Evolutionary conservation across 2,888 invertebrate species (phyloP), one percentile per base, ranked within the genome.

Genomic region (Odontocerum albicorne): DNA sequence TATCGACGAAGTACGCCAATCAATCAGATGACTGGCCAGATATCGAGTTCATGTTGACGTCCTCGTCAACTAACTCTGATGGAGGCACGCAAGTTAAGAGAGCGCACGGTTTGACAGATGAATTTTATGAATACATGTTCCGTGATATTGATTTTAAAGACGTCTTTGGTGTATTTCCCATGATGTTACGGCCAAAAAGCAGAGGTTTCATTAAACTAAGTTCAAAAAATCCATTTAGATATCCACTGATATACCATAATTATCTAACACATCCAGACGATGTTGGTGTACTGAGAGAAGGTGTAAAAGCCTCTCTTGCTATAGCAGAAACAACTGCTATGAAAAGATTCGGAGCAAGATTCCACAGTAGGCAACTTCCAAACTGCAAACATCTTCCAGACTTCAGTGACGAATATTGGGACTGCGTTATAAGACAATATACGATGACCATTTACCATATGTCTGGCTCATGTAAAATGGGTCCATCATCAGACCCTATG

Each of bases 211-310:
- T 97, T 1, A 88, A 86, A 62, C 70, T 95, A 1, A 79, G 80
- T 39, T 82, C 85, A 0, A 82, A 78, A 43, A 83, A 90, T 70
- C 87, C 90, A 0, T 68, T 83, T 66, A 86, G 90, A 4, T 90
- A 93, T 69, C 97, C 97, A 0, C 74, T 92, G 3, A 81, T 97
- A 68, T 87, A 92, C 64, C 94, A 95, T 66, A 96, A 96, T 70
- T 97, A 97, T 68, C 75, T 97, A 57, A 88, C 92, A 0, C 87
- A 93, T 69, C 89, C 88, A 0, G 85, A 89, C 57, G 96, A 96
- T 64, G 86, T 93, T 0, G 82, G 85, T 20, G 90, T 90, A 0
- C 70, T 94, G 46, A 77, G 92, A 16, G 93, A 93, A 72, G 93
- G 93, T 10, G 88, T 92, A 1, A 94, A 94, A 68, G 87, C 91